phyloP scores from a whole-genome alignment of 2,888 invertebrate species.

The Tineola bisselliella region DNA sequence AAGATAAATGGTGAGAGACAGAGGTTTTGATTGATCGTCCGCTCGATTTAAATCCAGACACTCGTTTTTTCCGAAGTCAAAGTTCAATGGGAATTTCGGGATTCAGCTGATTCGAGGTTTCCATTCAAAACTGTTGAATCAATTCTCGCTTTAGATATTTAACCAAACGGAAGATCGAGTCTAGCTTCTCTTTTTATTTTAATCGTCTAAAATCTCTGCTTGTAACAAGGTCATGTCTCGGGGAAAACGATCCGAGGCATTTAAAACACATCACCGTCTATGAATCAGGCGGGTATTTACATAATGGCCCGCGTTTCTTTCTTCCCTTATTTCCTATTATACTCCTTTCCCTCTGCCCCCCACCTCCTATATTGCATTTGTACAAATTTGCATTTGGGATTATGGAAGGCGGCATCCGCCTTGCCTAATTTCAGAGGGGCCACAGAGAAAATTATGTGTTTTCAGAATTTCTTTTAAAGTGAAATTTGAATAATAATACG shows the following conservation, averaged over 20 bases:
- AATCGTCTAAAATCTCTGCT: slow-evolving; percentile 2
- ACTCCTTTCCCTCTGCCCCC: slow-evolving; percentile 10
- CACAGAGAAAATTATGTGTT: slow-evolving; percentile 12
- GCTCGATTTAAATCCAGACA: slow-evolving; percentile 32
- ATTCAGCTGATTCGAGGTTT: slow-evolving; percentile 7
- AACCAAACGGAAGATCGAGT: background rate
- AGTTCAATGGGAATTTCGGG: slow-evolving; percentile 8
- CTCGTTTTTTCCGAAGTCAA: slow-evolving; percentile 13
- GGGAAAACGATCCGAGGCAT: slow-evolving; percentile 15
- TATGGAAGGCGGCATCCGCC: slow-evolving; percentile 22
- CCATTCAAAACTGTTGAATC: slow-evolving; percentile 6
- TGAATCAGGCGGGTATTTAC: slow-evolving; percentile 14
- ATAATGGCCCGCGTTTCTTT: slow-evolving; percentile 15
- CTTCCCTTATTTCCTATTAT: slow-evolving; percentile 15
- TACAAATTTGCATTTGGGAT: slow-evolving; percentile 35
- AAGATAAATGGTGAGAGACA: slow-evolving; percentile 59
- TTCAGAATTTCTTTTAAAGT: slow-evolving; percentile 14
- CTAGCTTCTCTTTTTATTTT: background rate
- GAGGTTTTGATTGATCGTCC: slow-evolving; percentile 49
- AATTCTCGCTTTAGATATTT: slow-evolving; percentile 7
- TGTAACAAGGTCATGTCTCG: background rate
- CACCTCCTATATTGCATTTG: slow-evolving; percentile 15
- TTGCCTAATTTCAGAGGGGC: slow-evolving; percentile 28
- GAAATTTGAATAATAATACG: slow-evolving; percentile 15
- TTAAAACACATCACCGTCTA: slow-evolving; percentile 15